These are phyloP conservation scores for Platycheirus albimanus DNA, from an alignment of 2,888 invertebrate genomes.

Conservation along the genomic window DNA sequence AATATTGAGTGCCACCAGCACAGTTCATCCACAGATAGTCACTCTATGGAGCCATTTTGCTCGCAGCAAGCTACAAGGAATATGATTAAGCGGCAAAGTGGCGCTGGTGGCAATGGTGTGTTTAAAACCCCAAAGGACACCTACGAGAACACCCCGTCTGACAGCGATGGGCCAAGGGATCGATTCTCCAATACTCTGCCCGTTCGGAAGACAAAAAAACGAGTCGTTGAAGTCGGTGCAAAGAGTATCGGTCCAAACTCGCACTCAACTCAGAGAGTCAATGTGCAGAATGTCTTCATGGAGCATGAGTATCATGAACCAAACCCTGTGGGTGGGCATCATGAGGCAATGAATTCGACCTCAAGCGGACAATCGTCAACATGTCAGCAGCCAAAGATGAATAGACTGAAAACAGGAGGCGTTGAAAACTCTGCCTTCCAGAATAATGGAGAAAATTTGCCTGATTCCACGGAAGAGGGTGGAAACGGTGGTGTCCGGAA, in stretches of 20 bases:
- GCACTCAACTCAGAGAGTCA: slow-evolving; percentile 80
- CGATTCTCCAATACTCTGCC: slow-evolving; percentile 84
- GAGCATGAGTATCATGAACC: slow-evolving; percentile 81
- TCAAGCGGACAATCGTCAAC: slow-evolving; percentile 74
- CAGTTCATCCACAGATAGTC: slow-evolving; percentile 76
- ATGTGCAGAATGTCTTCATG: slow-evolving; percentile 83
- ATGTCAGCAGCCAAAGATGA: slow-evolving; percentile 66
- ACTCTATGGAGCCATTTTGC: slow-evolving; percentile 76
- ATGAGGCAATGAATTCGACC: slow-evolving; percentile 75
- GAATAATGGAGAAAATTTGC: slow-evolving; percentile 84
- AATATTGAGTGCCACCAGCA: slow-evolving; percentile 76
- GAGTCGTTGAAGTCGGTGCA: slow-evolving; percentile 83
- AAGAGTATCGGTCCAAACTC: slow-evolving; percentile 81
- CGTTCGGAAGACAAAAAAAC: slow-evolving; percentile 84
- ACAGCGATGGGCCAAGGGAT: slow-evolving; percentile 82
- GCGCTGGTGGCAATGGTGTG: slow-evolving; percentile 73
- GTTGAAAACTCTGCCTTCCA: slow-evolving; percentile 91
- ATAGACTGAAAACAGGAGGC: slow-evolving; percentile 84
- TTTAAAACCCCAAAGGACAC: slow-evolving; percentile 82
- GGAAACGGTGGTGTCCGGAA: slow-evolving; percentile 74
- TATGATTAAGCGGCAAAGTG: slow-evolving; percentile 80
- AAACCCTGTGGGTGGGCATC: slow-evolving; percentile 75
- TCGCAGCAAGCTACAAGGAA: slow-evolving; percentile 75
- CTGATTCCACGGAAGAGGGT: slow-evolving; percentile 69
- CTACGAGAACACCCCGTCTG: slow-evolving; percentile 84